These are phyloP conservation scores for Zaprionus vittiger DNA, from an alignment of 1,140 invertebrate species.

Conservation along the genomic window DNA sequence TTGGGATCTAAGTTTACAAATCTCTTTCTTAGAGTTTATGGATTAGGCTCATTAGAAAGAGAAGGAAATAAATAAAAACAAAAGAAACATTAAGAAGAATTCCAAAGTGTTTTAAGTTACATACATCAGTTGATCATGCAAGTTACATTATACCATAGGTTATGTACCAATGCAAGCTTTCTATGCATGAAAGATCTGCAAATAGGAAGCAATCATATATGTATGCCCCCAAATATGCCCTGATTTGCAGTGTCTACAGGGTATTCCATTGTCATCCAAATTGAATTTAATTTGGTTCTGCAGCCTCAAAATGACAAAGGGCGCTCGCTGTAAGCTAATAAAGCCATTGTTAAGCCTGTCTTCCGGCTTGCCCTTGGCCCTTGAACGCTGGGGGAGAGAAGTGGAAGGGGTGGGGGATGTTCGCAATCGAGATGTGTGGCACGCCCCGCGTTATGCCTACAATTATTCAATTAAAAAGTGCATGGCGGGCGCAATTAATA, in stretches of 20 bases:
- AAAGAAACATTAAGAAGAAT: too few relatives aligned
- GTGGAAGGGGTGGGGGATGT: neutral
- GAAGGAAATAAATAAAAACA: too few relatives aligned
- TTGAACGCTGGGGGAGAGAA: neutral
- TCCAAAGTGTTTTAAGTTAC: too few relatives aligned
- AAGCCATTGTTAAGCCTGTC: constrained; percentile 1
- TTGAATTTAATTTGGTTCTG: neutral
- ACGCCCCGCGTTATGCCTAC: constrained; percentile 50
- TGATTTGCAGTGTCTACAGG: neutral
- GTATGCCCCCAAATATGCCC: too few relatives aligned
- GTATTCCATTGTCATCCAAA: neutral
- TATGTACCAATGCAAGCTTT: too few relatives aligned
- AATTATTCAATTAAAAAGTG: constrained; percentile 68
- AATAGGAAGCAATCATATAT: too few relatives aligned
- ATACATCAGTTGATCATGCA: too few relatives aligned
- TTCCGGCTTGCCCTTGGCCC: neutral
- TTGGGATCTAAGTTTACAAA: too few relatives aligned
- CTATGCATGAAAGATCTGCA: too few relatives aligned
- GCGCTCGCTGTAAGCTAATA: neutral
- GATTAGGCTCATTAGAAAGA: too few relatives aligned
- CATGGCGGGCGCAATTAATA: constrained; percentile 64
- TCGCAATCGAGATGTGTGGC: constrained; percentile 29
- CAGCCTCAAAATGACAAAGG: neutral
- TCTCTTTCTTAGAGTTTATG: too few relatives aligned
- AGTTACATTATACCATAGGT: too few relatives aligned